Conservation (phyloP, 2,888 invertebrate genomes). For the Alloscopus bannaensis region DNA sequence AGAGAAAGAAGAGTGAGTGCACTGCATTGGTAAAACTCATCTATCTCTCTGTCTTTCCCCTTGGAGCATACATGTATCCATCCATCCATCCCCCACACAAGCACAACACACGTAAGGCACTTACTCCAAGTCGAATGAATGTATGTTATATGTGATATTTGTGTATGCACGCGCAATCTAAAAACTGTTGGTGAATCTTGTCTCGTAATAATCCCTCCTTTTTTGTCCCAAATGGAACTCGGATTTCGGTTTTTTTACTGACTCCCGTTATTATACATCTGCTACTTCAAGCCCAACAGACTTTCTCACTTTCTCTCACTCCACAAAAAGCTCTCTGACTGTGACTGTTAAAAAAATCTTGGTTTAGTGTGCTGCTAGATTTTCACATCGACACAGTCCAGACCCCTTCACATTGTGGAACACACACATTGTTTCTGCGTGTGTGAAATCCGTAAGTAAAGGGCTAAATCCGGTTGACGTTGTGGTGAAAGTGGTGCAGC, state of each 20-base stretch:
- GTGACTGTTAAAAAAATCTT: conserved; percentile 47
- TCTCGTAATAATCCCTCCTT: conserved; percentile 49
- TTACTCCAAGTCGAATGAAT: conserved; percentile 2
- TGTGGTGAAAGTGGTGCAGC: conserved; percentile 14
- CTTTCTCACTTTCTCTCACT: conserved; percentile 62
- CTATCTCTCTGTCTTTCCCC: conserved; percentile 34
- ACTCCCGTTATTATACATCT: conserved; percentile 49
- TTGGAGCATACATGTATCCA: too few species aligned
- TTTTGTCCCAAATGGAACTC: conserved; percentile 49
- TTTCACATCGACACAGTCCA: conserved; percentile 29
- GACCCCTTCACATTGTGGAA: not conserved
- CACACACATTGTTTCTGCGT: not conserved
- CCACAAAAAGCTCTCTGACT: conserved; percentile 24
- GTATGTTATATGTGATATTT: not conserved
- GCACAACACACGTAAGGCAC: not conserved
- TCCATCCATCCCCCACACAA: too few species aligned
- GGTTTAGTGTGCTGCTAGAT: conserved; percentile 52
- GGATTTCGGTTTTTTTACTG: conserved; percentile 54
- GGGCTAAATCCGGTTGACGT: not conserved
- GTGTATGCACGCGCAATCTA: conserved; percentile 24
- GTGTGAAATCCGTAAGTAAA: not conserved
- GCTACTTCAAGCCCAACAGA: conserved; percentile 44
- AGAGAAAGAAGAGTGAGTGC: not conserved
- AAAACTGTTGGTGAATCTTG: conserved; percentile 44
- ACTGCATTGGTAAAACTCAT: conserved; percentile 13